Base-by-base conservation (phyloP, 2,113 vertebrate species). In the Menura novaehollandiae region DNA sequence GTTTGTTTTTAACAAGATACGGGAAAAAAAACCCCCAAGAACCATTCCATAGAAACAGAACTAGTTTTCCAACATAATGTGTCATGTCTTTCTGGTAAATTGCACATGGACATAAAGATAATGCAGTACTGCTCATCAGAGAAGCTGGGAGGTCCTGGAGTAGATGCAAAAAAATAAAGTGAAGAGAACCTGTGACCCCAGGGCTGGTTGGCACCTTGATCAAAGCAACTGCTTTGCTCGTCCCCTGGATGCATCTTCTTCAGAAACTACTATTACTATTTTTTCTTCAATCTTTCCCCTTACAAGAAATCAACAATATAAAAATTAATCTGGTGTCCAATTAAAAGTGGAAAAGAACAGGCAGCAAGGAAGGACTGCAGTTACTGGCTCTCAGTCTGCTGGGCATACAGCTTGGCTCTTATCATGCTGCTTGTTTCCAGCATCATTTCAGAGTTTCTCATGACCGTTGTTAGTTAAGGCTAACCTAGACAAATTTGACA, bases 371-470 rank as follows among this genome's bases (percentile, higher is more conserved):
- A 89, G n/a, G 33, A 32, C 22, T 91, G 37, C 28, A 62, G 69
- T 18, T 39, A 41, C 39, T 47, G 53, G 37, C n/a, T 46, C 58
- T 72, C 16, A n/a, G 33, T 41, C 71, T 90, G 53, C 51, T 33
- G 30, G 15, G 43, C 39, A 46, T 1, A 6, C 59, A 59, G 51
- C 47, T 60, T 7, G 0, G 62, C 43, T 88, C 19, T 78, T 27
- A 13, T 0, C 30, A 23, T 1, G 17, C 17, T 41, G 49, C n/a
- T 67, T 28, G 28, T 44, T 76, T 55, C 49, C 2, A 1, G 30
- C 12, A 63, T 6, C 37, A 13, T 68, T 76, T 16, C 23, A 27
- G 28, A 80, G 37, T 56, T 66, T 52, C 52, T 37, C 81, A 66
- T 5, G 27, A 71, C 14, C 55, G 67, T 18, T 71, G 23, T 7